Conservation (phyloP, 2,113 vertebrate genomes). For the Mormyrus lacerda region DNA sequence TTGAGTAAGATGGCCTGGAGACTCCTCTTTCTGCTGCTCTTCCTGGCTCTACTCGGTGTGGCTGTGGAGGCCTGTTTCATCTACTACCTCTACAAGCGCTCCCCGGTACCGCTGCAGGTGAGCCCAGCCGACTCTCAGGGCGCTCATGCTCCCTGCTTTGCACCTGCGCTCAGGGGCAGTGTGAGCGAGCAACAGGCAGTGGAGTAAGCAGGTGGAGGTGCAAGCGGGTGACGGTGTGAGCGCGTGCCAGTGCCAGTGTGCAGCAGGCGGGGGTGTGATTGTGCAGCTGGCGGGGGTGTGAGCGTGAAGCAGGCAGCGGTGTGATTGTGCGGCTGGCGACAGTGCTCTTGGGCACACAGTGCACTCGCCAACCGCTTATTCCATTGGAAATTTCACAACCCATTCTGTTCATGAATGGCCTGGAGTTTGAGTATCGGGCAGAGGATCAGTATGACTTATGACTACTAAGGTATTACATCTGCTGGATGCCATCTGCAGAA, state of each 20-base stretch:
- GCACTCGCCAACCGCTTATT: neutral
- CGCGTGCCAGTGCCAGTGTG: neutral
- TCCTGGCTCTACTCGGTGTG: constrained; percentile 41
- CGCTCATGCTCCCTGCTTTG: neutral
- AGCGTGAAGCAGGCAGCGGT: neutral
- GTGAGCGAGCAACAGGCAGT: neutral
- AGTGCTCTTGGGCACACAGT: neutral
- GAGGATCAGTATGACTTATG: neutral
- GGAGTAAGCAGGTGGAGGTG: neutral
- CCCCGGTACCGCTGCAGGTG: constrained; percentile 27
- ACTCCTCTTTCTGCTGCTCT: constrained; percentile 35
- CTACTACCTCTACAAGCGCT: constrained; percentile 41
- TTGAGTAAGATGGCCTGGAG: neutral
- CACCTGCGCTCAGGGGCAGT: neutral
- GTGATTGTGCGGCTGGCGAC: neutral
- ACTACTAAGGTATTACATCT: neutral
- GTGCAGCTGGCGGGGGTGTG: neutral
- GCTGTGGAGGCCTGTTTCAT: constrained; percentile 47
- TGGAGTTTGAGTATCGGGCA: neutral
- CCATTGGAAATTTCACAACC: neutral
- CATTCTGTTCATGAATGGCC: neutral
- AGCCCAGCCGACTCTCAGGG: constrained; percentile 14
- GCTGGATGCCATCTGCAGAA: neutral
- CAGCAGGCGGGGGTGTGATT: neutral
- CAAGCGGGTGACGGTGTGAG: no score